Base-by-base conservation (phyloP, 2,888 invertebrate genomes). In the Arrhopalites spinosus region DNA sequence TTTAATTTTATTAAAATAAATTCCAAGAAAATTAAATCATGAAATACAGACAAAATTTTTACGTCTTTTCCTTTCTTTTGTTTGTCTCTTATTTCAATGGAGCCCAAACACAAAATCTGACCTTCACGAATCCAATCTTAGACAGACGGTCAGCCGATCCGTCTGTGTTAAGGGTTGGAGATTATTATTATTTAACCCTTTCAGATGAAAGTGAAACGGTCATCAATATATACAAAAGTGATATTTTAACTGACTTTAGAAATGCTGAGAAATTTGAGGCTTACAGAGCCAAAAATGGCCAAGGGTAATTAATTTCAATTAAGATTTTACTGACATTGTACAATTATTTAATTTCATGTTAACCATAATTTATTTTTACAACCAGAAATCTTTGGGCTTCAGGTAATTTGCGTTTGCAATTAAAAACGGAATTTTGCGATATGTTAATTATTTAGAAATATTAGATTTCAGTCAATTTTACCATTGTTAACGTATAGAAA, bases 191-290 rank as follows among this genome's bases (percentile, higher is more conserved):
- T 43, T 69, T 78, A 20, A 71, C 74, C 0, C 61, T 76, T 13
- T 78, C 78, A 0, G 74, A 76, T 0, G 63, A 78, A 13, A 45
- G 72, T 13, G 78, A 75, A 36, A 63, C 77, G 23, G 75, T 77
- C 29, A 20, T 78, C 15, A 78, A 74, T 0, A 77, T 78, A 25
- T 75, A 67, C 50, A 78, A 78, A 53, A 78, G 78, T 66, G 72
- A 63, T 1, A 68, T 68, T 43, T 29, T 78, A 0, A 78, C 78
- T 1, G 61, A 73, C 50, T 78, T 78, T 45, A 30, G 77, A 63
- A 75, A 78, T 61, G 78, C 78, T 0, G 73, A 74, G 45, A 64
- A 68, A 29, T 61, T 29, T 23, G 47, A 75, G 2, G 77, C 77
- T 17, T 78, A 78, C 61, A 15, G 27, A 1, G 72, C 76, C 3